Base-by-base conservation (phyloP, 2,797 vertebrate genomes). In the Gallinago nigripennis region DNA sequence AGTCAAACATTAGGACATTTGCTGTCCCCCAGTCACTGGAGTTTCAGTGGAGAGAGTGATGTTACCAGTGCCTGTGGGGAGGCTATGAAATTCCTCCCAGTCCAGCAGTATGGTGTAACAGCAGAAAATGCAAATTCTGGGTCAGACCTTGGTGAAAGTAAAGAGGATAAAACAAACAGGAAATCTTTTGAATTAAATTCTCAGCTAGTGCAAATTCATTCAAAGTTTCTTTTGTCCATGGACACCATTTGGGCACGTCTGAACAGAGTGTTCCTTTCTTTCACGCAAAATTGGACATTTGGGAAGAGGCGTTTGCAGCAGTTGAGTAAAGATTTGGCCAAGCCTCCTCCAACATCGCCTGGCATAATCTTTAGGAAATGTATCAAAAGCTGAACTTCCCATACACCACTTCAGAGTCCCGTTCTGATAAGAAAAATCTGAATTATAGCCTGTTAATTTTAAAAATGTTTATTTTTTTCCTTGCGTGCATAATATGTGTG, bases 401-500 rank as follows among this genome's bases (percentile, higher is more conserved):
- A 24, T 43, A 21, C 5, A 31, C 10, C 13, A 4, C 25, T 33
- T 82, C 37, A 82, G 68, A 50, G 18, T 39, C 9, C 31, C 0
- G 0, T 39, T 70, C 61, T 64, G 50, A 57, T 30, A 64, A 73
- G 6, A 35, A 46, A 58, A 69, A 45, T 30, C n/a, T 77, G n/a
- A 85, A 85, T 85, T 81, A 60, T 13, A 86, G 33, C 28, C 27
- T 23, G 4, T 70, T 90, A 48, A 41, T 48, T 51, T 66, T 33
- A 31, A 61, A 80, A 57, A 11, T 4, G 1, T 48, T 24, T 14
- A 4, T 11, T 37, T 61, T 60, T 60, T 72, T 37, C 28, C 56
- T 66, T 10, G 1, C 7, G 10, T 30, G 31, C 1, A 0, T 68
- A 11, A 61, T 82, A 45, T 15, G 7, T 24, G 37, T 18, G 5